Conservation (phyloP, 2,797 vertebrate species). For the Etheostoma nigrum region DNA sequence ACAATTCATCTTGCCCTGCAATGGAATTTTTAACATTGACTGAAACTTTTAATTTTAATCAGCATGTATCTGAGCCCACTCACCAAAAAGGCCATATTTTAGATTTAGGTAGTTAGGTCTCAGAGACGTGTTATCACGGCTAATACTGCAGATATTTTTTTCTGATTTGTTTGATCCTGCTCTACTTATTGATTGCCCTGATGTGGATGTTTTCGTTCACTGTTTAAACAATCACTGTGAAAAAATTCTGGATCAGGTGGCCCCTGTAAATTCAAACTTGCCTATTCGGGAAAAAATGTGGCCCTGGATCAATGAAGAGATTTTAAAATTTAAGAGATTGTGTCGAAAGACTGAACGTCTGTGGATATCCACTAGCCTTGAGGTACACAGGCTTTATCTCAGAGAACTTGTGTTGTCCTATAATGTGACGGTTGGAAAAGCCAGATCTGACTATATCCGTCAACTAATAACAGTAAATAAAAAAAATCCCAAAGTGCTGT, state of each 20-base stretch:
- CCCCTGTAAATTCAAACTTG: not conserved
- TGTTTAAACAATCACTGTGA: not conserved
- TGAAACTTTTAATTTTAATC: constrained; percentile 1
- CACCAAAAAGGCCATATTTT: not conserved
- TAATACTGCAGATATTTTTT: no score
- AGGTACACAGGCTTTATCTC: no score
- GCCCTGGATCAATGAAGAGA: not conserved
- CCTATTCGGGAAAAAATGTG: no score
- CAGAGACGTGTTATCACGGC: no score
- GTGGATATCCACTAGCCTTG: no score
- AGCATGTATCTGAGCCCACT: constrained; percentile 2
- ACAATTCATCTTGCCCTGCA: not conserved
- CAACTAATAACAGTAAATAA: no score
- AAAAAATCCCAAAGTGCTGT: not conserved
- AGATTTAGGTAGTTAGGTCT: no score
- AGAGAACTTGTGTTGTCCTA: no score
- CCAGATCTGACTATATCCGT: no score
- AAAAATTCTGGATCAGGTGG: not conserved
- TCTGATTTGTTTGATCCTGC: not conserved
- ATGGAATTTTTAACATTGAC: not conserved
- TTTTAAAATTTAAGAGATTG: no score
- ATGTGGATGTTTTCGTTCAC: not conserved
- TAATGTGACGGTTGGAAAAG: no score
- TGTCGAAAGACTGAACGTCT: no score
- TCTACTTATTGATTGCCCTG: not conserved